A percentile compares a stretch with the other conserved stretches of the same genome.
These are phyloP conservation scores for Panopea generosa DNA, from an alignment of 2,888 invertebrate species.

Conservation along the genomic window DNA sequence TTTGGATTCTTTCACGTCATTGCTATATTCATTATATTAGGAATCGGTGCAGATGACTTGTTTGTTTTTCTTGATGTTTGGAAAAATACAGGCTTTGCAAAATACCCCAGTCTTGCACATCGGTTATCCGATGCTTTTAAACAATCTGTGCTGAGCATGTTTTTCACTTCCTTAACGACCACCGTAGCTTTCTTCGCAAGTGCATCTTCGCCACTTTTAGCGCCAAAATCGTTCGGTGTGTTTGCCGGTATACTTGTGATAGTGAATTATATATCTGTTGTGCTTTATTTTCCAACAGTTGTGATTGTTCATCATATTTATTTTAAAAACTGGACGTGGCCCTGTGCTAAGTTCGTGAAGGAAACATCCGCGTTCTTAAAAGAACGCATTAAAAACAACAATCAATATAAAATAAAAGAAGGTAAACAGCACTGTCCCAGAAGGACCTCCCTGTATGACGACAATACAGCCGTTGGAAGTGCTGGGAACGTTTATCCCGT, in stretches of 20 bases:
- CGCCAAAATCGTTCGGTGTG: constrained; percentile 76
- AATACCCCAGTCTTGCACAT: constrained; percentile 65
- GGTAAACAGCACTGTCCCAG: background rate
- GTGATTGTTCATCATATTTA: constrained; percentile 70
- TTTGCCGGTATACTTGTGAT: constrained; percentile 75
- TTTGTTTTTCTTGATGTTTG: constrained; percentile 77
- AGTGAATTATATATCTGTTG: constrained; percentile 75
- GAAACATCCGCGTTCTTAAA: background rate
- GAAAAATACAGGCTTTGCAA: constrained; percentile 61
- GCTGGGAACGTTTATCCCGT: constrained; percentile 46
- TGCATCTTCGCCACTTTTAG: constrained; percentile 73
- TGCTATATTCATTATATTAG: constrained; percentile 73
- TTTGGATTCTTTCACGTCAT: constrained; percentile 75
- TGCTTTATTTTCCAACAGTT: constrained; percentile 72
- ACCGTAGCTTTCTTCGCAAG: constrained; percentile 74
- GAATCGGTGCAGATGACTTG: constrained; percentile 74
- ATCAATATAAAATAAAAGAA: background rate
- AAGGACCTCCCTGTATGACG: constrained; percentile 24
- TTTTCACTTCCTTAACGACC: constrained; percentile 75
- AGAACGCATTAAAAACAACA: background rate
- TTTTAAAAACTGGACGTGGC: constrained; percentile 62
- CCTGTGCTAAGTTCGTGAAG: constrained; percentile 35
- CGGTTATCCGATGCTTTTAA: constrained; percentile 70
- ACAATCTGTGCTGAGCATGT: constrained; percentile 71
- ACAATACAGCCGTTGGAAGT: constrained; percentile 43